Evolutionary conservation across 2,113 vertebrate species (phyloP).

Genomic region (Donacobius atricapilla): DNA sequence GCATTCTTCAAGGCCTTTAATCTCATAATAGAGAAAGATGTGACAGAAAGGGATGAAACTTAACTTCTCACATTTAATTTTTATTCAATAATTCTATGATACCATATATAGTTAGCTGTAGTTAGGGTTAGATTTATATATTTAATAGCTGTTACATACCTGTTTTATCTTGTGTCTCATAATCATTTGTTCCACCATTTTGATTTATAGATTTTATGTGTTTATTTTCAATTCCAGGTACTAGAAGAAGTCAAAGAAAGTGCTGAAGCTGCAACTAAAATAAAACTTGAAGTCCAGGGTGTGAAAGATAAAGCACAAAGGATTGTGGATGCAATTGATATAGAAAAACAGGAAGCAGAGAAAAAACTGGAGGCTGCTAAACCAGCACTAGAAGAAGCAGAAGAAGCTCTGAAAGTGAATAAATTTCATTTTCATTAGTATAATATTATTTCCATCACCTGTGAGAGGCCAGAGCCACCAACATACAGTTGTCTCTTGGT

Average conservation of each 20-base stretch:
- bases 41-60: not conserved
- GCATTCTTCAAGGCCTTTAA: not conserved
- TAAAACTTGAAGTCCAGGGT: constrained; percentile 83
- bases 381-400: constrained; percentile 80
- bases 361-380: constrained; percentile 80
- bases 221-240: constrained; percentile 51
- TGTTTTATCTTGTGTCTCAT: not conserved
- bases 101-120: not conserved
- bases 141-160: not conserved
- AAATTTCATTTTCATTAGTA: not conserved
- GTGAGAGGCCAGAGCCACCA: not conserved
- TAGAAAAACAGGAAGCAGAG: constrained; percentile 81
- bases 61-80: not conserved
- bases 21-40: not conserved
- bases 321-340: constrained; percentile 82
- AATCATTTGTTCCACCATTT: not conserved
- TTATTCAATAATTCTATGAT: not conserved
- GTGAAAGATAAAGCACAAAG: constrained; percentile 86
- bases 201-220: not conserved
- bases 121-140: not conserved
- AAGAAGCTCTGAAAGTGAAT: constrained; percentile 82
- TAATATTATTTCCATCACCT: not conserved
- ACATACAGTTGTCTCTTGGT: not conserved
- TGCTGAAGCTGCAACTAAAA: constrained; percentile 80
- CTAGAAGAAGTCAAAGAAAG: constrained; percentile 81